Conservation (phyloP, 2,113 vertebrate genomes). For the Notiomystis cincta region DNA sequence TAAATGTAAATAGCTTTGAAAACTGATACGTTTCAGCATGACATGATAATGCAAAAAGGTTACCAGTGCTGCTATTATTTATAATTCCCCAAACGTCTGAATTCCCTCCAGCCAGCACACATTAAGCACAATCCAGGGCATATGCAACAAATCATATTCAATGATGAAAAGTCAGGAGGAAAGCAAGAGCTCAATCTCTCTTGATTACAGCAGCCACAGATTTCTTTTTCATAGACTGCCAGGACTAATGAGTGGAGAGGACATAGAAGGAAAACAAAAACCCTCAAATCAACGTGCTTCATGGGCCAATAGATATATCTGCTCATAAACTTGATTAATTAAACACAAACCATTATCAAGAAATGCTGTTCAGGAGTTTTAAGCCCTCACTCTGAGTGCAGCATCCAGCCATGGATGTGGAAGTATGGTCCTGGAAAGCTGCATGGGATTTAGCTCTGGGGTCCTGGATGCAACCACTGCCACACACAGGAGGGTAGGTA, state of each 20-base stretch:
- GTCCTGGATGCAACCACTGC: neutral
- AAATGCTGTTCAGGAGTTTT: neutral
- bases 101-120: conserved; percentile 25
- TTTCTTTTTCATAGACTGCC: conserved; percentile 34
- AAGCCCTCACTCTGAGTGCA: neutral
- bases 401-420: neutral
- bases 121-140: conserved; percentile 7
- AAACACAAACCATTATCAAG: neutral
- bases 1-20: conserved; percentile 1
- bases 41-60: neutral
- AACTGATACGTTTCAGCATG: neutral
- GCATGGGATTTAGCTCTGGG: neutral
- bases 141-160: conserved; percentile 46
- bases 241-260: neutral
- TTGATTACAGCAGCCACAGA: conserved; percentile 27
- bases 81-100: neutral
- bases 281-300: neutral
- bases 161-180: conserved; percentile 13
- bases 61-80: neutral
- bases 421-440: neutral
- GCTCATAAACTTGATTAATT: neutral
- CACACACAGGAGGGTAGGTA: accelerated
- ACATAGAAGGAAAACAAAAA: conserved; percentile 26
- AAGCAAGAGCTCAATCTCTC: conserved; percentile 16
- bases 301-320: neutral